Conservation (phyloP, 2,888 invertebrate species). For the Eupithecia subumbrata region DNA sequence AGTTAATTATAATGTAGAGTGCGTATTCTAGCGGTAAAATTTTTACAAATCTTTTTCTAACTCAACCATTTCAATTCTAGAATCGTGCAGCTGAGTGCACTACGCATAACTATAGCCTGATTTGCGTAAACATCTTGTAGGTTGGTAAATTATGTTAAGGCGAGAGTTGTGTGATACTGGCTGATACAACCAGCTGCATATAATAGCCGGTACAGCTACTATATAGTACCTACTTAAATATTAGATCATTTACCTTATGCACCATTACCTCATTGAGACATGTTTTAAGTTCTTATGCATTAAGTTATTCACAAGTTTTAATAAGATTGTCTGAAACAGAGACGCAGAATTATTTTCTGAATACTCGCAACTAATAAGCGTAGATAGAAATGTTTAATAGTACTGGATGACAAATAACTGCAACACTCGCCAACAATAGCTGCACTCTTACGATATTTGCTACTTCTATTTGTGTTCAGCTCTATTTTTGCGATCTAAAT, state of each 20-base stretch:
- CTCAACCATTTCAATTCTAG: conserved; percentile 32
- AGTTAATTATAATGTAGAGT: conserved; percentile 24
- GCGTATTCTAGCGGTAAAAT: conserved; percentile 29
- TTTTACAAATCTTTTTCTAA: conserved; percentile 22
- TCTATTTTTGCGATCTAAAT: conserved; percentile 26
- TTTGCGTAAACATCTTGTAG: conserved; percentile 3
- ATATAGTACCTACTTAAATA: neutral
- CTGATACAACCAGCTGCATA: neutral
- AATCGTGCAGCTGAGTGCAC: conserved; percentile 22
- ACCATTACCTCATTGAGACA: neutral
- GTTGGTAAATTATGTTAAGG: neutral
- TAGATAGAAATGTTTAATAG: conserved; percentile 12
- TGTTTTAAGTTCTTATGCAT: neutral
- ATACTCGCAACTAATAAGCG: neutral
- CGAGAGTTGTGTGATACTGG: neutral
- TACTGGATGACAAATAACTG: conserved; percentile 1
- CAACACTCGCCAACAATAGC: conserved; percentile 37
- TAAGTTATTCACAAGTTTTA: neutral
- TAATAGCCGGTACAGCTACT: neutral
- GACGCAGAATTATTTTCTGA: neutral
- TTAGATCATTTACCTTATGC: neutral
- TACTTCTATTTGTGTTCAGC: conserved; percentile 23
- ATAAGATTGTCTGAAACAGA: neutral
- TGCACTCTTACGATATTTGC: conserved; percentile 31
- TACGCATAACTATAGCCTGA: conserved; percentile 36